Evolutionary conservation across 1,140 invertebrate species (phyloP), one percentile per base, ranked within the genome.

Genomic region (Halictus rubicundus): DNA sequence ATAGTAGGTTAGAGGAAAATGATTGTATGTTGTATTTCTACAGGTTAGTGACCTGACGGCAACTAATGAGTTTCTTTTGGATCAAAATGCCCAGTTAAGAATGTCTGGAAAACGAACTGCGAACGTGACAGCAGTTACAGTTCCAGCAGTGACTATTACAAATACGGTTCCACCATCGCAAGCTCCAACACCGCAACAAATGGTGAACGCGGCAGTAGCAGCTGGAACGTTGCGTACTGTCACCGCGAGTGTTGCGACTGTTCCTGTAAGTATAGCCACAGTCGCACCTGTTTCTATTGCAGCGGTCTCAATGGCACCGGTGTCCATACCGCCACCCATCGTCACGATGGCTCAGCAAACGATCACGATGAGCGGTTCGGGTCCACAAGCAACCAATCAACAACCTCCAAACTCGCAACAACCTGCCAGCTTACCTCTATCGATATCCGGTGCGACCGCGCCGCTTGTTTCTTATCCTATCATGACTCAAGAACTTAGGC

Each of bases 31-130:
- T 65, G 6, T 68, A 23, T 42, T 27, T 27, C 68, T 76, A 2
- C 32, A 95, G 90, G 94, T 95, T 5, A 94, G 94, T 46, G 96
- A 96, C 89, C 89, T 97, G 64, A 95, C 95, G n/a, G 96, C 96
- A 9, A 96, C 96, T 4, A 97, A 97, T 90, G 96, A 97, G 89
- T 97, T 97, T 89, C 93, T 97, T 0, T 88, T 97, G 65, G 96
- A 97, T 84, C 96, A 97, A 92, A 97, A 97, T 91, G 96, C 96
- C 14, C 95, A 96, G 65, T 91, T 97, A 71, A 93, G 96, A 65
- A 94, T 96, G 77, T 94, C 94, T 42, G 95, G 95, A 78, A 95
- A 95, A 78, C 90, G 93, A 42, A 94, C 92, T 39, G 89, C 92
- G 3, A 93, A 92, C 80, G 91, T 94, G 12, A 94, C 93, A 8